phyloP scores from a whole-genome alignment of 2,797 vertebrate genomes.

The Molossus alvarezi region DNA sequence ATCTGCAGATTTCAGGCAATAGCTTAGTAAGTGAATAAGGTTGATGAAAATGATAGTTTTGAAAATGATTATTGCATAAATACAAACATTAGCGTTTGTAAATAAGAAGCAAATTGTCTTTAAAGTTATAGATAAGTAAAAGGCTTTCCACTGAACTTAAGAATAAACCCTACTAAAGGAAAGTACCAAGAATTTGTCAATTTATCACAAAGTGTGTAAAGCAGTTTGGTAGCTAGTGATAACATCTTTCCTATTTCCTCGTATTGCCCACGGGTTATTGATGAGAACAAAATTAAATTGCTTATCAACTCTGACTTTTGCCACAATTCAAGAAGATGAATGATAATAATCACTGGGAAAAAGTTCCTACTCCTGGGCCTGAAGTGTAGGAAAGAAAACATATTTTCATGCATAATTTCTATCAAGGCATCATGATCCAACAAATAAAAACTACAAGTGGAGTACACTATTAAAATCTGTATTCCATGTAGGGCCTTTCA shows the following conservation, averaged over 20 bases:
- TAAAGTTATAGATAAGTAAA: conserved; percentile 52
- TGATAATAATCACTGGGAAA: conserved; percentile 9
- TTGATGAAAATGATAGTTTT: conserved; percentile 22
- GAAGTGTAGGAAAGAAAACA: neutral
- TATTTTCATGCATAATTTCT: neutral
- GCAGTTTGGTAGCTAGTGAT: conserved; percentile 37
- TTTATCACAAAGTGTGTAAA: conserved; percentile 52
- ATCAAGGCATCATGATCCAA: neutral
- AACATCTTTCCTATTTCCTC: conserved; percentile 46
- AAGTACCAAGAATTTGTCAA: conserved; percentile 58
- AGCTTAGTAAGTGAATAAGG: neutral
- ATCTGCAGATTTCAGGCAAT: neutral
- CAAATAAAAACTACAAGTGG: neutral
- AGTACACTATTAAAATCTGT: neutral
- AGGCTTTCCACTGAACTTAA: conserved; percentile 42
- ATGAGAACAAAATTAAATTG: conserved; percentile 77
- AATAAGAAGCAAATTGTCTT: conserved; percentile 45
- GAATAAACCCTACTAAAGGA: conserved; percentile 39
- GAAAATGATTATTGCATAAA: conserved; percentile 38
- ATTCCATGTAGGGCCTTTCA: neutral
- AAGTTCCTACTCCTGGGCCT: neutral
- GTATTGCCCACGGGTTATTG: conserved; percentile 50
- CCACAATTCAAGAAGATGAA: conserved; percentile 64
- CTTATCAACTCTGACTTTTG: conserved; percentile 73
- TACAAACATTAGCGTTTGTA: conserved; percentile 56